Percentiles rank a stretch among this genome's conserved stretches.
Conservation (phyloP, 2,888 invertebrate species). For the Nomada fabriciana region DNA sequence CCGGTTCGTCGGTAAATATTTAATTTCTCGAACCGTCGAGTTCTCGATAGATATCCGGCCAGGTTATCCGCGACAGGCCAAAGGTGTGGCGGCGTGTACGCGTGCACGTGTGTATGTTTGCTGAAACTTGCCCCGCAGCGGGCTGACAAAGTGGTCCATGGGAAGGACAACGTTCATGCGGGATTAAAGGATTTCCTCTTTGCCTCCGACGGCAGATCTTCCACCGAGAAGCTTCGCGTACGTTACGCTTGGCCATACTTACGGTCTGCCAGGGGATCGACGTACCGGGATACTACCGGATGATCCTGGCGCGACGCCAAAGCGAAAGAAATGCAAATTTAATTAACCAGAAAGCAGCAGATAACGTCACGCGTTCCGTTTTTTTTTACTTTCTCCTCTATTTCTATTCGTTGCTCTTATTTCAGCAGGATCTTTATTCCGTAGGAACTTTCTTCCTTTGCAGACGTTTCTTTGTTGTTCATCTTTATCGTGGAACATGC, state of each 20-base stretch:
- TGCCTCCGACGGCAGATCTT: constrained; percentile 29
- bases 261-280: constrained; percentile 48
- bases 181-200: constrained; percentile 66
- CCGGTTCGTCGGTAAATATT: constrained; percentile 36
- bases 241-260: constrained; percentile 32
- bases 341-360: constrained; percentile 75
- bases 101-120: constrained; percentile 1
- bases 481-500: no score
- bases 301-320: constrained; percentile 73
- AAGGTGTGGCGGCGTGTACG: constrained; percentile 34
- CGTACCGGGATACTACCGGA: constrained; percentile 44
- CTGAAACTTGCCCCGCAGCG: constrained; percentile 53
- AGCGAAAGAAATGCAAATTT: constrained; percentile 77
- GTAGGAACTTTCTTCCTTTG: background rate
- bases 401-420: background rate
- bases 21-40: constrained; percentile 12
- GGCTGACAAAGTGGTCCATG: constrained; percentile 63
- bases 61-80: constrained; percentile 28
- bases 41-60: constrained; percentile 43
- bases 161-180: constrained; percentile 59
- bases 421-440: background rate
- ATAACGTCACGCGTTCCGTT: constrained; percentile 39
- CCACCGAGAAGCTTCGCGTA: background rate
- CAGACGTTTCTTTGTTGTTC: no score
- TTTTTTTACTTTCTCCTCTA: constrained; percentile 1